Evolutionary conservation across 2,888 invertebrate species (phyloP).

Genomic region (Dimorphilus gyrociliatus): DNA sequence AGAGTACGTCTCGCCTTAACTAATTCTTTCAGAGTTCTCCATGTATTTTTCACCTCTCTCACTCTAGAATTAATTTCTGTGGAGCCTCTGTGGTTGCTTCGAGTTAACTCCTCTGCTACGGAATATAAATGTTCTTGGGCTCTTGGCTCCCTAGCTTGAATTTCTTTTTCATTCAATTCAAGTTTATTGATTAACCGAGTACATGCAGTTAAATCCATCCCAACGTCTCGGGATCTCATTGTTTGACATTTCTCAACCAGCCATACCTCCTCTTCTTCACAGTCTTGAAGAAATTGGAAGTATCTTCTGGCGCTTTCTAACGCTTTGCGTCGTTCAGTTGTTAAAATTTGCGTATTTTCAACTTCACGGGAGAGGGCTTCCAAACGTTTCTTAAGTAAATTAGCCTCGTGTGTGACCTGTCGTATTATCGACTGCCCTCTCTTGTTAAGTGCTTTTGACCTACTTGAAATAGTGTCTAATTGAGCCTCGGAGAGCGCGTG

Average conservation of each 20-base stretch:
- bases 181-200: conserved; percentile 78
- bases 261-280: conserved; percentile 96
- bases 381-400: conserved; percentile 51
- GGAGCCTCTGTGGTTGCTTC: conserved; percentile 63
- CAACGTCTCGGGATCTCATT: conserved; percentile 76
- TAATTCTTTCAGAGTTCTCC: conserved; percentile 71
- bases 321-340: conserved; percentile 52
- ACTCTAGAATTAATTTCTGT: conserved; percentile 67
- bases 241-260: conserved; percentile 80
- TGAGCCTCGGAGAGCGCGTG: conserved; percentile 81
- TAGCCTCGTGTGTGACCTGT: conserved; percentile 56
- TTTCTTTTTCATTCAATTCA: conserved; percentile 62
- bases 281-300: conserved; percentile 86
- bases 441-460: conserved; percentile 62
- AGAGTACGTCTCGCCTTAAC: conserved; percentile 47
- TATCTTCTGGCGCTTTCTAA: conserved; percentile 82
- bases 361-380: conserved; percentile 61
- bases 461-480: conserved; percentile 71
- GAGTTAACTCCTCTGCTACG: conserved; percentile 56
- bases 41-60: conserved; percentile 61
- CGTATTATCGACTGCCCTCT: conserved; percentile 84
- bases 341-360: too few relatives aligned
- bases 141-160: conserved; percentile 45
- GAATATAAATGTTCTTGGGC: conserved; percentile 43
- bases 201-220: conserved; percentile 79